Evolutionary conservation across 2,113 vertebrate genomes (phyloP).

Genomic region (Pachyramphus minor): DNA sequence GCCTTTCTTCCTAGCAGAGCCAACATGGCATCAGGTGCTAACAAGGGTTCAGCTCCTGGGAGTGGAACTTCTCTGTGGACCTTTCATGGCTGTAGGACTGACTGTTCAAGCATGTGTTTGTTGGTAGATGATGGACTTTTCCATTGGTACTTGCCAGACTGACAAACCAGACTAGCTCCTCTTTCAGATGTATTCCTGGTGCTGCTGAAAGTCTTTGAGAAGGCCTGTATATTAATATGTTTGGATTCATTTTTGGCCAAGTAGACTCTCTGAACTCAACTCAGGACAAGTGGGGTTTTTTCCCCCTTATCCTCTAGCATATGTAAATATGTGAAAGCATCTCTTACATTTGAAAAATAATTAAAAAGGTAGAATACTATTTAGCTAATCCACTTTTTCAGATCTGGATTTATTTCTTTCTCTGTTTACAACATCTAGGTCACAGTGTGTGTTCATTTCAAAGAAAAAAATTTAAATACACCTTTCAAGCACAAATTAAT

Average conservation of each 20-base stretch:
- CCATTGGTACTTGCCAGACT: conserved; percentile 2
- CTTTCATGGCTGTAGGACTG: neutral
- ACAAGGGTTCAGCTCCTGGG: neutral
- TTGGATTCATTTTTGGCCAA: conserved; percentile 58
- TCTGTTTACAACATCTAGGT: conserved; percentile 41
- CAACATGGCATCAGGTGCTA: neutral
- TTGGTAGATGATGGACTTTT: conserved; percentile 7
- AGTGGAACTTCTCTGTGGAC: neutral
- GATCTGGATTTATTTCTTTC: conserved; percentile 15
- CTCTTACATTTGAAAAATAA: conserved; percentile 47
- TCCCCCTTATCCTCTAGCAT: conserved; percentile 15
- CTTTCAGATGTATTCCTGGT: conserved; percentile 30
- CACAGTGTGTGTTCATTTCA: neutral
- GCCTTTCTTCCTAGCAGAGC: neutral
- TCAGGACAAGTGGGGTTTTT: conserved; percentile 18
- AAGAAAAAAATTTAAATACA: neutral
- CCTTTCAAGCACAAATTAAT: conserved; percentile 18
- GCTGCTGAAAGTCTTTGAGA: neutral
- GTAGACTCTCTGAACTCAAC: conserved; percentile 36
- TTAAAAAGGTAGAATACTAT: conserved; percentile 28
- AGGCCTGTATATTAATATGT: neutral
- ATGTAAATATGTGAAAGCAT: conserved; percentile 63
- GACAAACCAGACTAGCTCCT: conserved; percentile 21
- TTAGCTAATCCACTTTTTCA: conserved; percentile 19
- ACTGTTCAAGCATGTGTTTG: neutral